Evolutionary conservation across 2,113 vertebrate genomes (phyloP).

Genomic region (Recurvirostra avosetta): DNA sequence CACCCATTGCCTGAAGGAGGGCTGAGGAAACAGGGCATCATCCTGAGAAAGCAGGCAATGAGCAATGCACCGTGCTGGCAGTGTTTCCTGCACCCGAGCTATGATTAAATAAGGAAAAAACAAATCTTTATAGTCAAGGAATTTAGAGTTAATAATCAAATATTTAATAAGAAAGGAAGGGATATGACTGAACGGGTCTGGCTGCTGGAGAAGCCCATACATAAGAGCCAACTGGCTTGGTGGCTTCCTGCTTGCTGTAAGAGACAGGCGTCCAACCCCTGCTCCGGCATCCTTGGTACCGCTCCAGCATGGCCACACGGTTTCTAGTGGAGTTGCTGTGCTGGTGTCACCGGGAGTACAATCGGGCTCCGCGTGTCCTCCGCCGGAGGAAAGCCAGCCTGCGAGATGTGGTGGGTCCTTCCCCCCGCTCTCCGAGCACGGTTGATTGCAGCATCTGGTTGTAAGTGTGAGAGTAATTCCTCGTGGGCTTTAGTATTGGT

Average conservation of each 20-base stretch:
- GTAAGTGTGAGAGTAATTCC: conserved; percentile 62
- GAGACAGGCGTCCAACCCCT: background rate
- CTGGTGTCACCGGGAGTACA: background rate
- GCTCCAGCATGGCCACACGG: background rate
- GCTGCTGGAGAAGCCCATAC: background rate
- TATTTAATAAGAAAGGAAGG: background rate
- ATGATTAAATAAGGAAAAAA: background rate
- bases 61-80: background rate
- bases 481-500: background rate
- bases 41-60: background rate
- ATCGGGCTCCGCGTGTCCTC: background rate
- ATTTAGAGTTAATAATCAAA: background rate
- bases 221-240: background rate
- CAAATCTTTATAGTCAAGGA: background rate
- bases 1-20: background rate
- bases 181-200: background rate
- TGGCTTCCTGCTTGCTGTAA: background rate
- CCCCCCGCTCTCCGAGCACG: rapidly evolving
- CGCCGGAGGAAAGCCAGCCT: background rate
- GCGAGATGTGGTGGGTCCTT: background rate
- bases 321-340: rapidly evolving
- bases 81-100: background rate
- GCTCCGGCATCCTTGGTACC: background rate
- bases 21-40: background rate
- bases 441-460: conserved; percentile 49